Evolutionary conservation across 2,888 invertebrate genomes (phyloP).

Genomic region (Hypena proboscidalis): DNA sequence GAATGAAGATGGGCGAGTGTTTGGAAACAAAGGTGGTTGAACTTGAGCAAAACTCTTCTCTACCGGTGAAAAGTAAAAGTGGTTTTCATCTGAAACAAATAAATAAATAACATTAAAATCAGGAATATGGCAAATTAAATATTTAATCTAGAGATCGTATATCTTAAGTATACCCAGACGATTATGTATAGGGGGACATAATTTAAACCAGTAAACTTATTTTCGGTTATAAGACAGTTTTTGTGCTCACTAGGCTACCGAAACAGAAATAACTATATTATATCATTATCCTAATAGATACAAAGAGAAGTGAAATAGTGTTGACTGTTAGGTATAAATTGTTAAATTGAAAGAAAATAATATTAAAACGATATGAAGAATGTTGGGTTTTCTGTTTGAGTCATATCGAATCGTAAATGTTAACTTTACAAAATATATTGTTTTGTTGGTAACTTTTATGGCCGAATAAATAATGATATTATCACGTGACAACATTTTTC

Average conservation of each 20-base stretch:
- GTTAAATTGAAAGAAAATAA: conserved; percentile 3
- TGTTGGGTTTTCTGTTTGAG: conserved; percentile 35
- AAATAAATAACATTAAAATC: too few relatives aligned
- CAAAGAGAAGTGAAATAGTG: too few relatives aligned
- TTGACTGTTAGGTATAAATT: background rate
- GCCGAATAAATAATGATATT: conserved; percentile 12
- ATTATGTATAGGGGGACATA: too few relatives aligned
- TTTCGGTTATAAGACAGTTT: too few relatives aligned
- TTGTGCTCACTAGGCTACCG: too few relatives aligned
- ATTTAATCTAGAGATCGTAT: too few relatives aligned
- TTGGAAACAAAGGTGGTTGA: conserved; percentile 77
- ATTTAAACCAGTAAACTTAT: too few relatives aligned
- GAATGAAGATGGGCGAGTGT: conserved; percentile 67
- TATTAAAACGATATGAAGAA: conserved; percentile 39
- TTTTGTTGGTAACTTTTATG: conserved; percentile 20
- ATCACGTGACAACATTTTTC: conserved; percentile 6
- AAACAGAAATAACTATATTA: too few relatives aligned
- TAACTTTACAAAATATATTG: conserved; percentile 19
- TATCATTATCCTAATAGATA: too few relatives aligned
- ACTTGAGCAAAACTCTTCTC: conserved; percentile 84
- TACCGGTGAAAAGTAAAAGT: conserved; percentile 78
- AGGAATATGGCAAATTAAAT: too few relatives aligned
- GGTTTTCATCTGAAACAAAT: conserved; percentile 77
- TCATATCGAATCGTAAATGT: conserved; percentile 26
- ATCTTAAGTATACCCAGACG: too few relatives aligned